A percentile compares a stretch with the other conserved stretches of the same genome.
These are phyloP conservation scores for Chrysomallon squamiferum DNA, from an alignment of 1,140 invertebrate species.

Conservation along the genomic window DNA sequence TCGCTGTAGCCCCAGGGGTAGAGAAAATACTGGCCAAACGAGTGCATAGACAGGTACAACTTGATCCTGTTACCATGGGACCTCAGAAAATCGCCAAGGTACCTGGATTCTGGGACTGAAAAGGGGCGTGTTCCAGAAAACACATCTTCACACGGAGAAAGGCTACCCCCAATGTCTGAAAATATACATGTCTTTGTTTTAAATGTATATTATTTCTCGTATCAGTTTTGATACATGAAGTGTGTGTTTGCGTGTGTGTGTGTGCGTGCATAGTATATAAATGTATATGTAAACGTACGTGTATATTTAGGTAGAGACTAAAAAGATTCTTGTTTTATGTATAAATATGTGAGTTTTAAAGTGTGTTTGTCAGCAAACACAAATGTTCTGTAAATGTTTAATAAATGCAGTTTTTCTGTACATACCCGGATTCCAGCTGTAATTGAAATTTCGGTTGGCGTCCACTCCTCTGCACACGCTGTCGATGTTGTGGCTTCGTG, in stretches of 20 bases:
- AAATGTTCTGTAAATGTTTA: no score
- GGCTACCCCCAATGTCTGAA: slow-evolving; percentile 77
- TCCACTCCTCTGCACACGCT: slow-evolving; percentile 49
- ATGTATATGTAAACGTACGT: no score
- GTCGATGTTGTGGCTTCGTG: slow-evolving; percentile 14
- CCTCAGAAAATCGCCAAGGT: slow-evolving; percentile 37
- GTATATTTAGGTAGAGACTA: no score
- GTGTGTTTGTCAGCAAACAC: no score
- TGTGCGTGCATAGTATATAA: no score
- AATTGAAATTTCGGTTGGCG: slow-evolving; percentile 55
- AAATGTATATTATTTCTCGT: no score
- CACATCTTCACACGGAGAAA: slow-evolving; percentile 85
- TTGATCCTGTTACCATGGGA: slow-evolving; percentile 14
- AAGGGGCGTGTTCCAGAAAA: slow-evolving; percentile 84
- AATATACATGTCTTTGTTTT: no score
- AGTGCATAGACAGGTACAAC: slow-evolving; percentile 54
- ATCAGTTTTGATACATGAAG: no score
- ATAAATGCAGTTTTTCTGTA: no score
- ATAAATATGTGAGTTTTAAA: no score
- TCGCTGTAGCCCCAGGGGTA: slow-evolving; percentile 63
- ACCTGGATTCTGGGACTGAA: slow-evolving; percentile 86
- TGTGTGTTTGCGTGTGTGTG: no score
- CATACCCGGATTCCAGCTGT: slow-evolving; percentile 34
- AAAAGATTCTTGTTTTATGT: no score
- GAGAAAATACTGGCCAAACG: slow-evolving; percentile 60